Evolutionary conservation across 1,140 invertebrate species (phyloP).

Genomic region (Zaprionus africanus): DNA sequence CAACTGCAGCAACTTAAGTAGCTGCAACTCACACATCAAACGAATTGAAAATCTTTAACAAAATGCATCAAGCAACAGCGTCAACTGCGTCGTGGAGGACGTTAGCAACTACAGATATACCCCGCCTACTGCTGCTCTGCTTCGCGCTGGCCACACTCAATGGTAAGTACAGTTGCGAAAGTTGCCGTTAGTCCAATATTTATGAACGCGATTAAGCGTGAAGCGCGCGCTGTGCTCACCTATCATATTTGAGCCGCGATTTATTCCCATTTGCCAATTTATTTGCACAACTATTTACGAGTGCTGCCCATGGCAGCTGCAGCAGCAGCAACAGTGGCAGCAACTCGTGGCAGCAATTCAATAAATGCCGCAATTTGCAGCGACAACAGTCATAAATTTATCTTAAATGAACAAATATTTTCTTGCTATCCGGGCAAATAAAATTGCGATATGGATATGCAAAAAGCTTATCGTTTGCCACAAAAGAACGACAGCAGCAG

Average conservation of each 20-base stretch:
- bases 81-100: background rate
- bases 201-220: constrained; percentile 70
- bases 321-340: constrained; percentile 13
- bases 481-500: constrained; percentile 51
- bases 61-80: constrained; percentile 16
- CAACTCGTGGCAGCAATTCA: constrained; percentile 62
- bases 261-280: constrained; percentile 71
- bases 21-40: constrained; percentile 36
- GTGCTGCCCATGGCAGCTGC: constrained; percentile 41
- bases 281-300: constrained; percentile 78
- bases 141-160: constrained; percentile 53
- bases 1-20: constrained; percentile 26
- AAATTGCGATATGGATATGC: constrained; percentile 71
- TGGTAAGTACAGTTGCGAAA: constrained; percentile 52
- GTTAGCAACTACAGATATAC: background rate
- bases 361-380: constrained; percentile 80
- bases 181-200: constrained; percentile 49
- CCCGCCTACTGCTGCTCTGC: constrained; percentile 37
- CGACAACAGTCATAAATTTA: constrained; percentile 80
- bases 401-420: constrained; percentile 83
- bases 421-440: constrained; percentile 69
- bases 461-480: constrained; percentile 73
- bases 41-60: constrained; percentile 70
- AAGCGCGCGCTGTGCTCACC: constrained; percentile 36
- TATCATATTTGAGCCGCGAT: constrained; percentile 59